Evolutionary conservation across 1,140 invertebrate genomes (phyloP).

Genomic region (Lordiphosa mommai): DNA sequence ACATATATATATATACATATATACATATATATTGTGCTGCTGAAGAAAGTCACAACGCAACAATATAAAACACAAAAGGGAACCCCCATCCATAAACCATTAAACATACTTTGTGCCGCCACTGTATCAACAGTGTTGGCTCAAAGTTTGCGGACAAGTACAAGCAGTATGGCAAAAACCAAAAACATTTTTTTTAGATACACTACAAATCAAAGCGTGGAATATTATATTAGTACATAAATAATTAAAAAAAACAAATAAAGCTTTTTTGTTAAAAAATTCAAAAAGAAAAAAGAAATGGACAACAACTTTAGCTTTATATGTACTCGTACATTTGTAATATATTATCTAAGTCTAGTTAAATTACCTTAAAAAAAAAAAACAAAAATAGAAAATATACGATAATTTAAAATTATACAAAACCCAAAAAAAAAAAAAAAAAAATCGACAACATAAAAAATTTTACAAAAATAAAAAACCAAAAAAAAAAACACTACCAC

Average conservation of each 20-base stretch:
- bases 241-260: conserved; percentile 26
- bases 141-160: conserved; percentile 20
- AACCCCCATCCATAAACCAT: conserved; percentile 25
- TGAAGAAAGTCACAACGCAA: conserved; percentile 75
- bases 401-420: conserved; percentile 52
- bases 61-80: conserved; percentile 34
- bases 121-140: conserved; percentile 44
- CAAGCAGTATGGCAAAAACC: conserved; percentile 13
- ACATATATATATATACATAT: conserved; percentile 12
- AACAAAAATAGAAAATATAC: conserved; percentile 42
- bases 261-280: conserved; percentile 64
- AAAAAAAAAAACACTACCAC: conserved; percentile 35
- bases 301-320: conserved; percentile 79
- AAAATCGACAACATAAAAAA: conserved; percentile 42
- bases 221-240: conserved; percentile 73
- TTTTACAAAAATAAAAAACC: conserved; percentile 43
- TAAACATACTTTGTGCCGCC: conserved; percentile 25
- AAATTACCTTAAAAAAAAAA: conserved; percentile 57
- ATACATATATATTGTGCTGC: conserved; percentile 70
- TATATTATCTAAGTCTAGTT: conserved; percentile 79
- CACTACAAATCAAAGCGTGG: conserved; percentile 72
- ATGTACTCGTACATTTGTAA: conserved; percentile 76
- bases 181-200: conserved; percentile 64
- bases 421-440: conserved; percentile 21
- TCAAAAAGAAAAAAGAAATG: conserved; percentile 45